These are phyloP conservation scores for Aleiodes leptofemur DNA, from an alignment of 2,888 invertebrate species.

Conservation along the genomic window DNA sequence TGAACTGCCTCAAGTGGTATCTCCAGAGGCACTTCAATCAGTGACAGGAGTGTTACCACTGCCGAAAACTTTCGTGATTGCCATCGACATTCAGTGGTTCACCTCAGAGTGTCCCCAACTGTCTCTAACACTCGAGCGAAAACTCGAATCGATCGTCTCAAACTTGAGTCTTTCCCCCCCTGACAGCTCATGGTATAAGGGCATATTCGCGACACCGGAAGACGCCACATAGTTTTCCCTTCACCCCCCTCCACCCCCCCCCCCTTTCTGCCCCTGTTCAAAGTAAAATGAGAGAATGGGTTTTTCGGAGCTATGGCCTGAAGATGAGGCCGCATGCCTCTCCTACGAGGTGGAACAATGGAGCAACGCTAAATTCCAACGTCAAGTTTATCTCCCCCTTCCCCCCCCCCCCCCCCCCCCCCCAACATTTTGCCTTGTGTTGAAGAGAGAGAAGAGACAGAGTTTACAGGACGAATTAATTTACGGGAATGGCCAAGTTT, in stretches of 20 bases:
- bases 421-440: background rate
- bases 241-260: no score
- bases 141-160: no score
- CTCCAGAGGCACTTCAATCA: constrained; percentile 14
- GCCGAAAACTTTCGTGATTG: constrained; percentile 7
- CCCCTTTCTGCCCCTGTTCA: no score
- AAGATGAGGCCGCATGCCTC: constrained; percentile 15
- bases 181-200: no score
- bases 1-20: background rate
- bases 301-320: no score
- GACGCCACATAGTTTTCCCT: no score
- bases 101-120: background rate
- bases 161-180: no score
- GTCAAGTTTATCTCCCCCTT: constrained; percentile 24
- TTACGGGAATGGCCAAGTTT: constrained; percentile 32
- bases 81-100: constrained; percentile 4
- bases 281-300: no score
- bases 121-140: no score
- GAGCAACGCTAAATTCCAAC: constrained; percentile 21
- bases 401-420: background rate
- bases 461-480: constrained; percentile 33
- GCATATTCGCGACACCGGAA: no score
- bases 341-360: constrained; percentile 19
- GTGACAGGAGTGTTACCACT: background rate
- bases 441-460: background rate